Evolutionary conservation across 2,888 invertebrate genomes (phyloP).

Genomic region (Tribolium freemani): DNA sequence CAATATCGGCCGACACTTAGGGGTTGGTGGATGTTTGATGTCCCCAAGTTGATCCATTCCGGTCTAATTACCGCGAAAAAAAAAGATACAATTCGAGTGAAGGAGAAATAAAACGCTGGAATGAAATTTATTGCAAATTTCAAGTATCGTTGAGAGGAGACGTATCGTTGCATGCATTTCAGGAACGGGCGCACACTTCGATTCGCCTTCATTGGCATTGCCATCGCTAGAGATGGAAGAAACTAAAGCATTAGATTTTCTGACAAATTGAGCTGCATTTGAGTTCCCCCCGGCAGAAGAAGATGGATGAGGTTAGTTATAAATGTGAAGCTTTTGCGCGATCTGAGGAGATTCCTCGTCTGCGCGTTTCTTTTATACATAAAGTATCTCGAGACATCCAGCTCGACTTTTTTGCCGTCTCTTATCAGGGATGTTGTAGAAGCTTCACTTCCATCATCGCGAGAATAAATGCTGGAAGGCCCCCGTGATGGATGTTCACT

Average conservation of each 20-base stretch:
- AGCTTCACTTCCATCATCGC: conserved; percentile 68
- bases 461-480: conserved; percentile 56
- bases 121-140: conserved; percentile 33
- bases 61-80: conserved; percentile 25
- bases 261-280: conserved; percentile 71
- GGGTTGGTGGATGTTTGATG: conserved; percentile 27
- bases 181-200: conserved; percentile 36
- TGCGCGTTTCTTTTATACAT: conserved; percentile 68
- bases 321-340: conserved; percentile 71
- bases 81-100: conserved; percentile 18
- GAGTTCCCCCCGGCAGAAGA: conserved; percentile 67
- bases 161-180: conserved; percentile 46
- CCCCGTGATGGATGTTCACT: conserved; percentile 64
- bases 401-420: conserved; percentile 61
- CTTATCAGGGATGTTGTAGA: conserved; percentile 68
- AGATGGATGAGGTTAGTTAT: conserved; percentile 72
- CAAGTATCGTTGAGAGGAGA: conserved; percentile 29
- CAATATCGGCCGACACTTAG: conserved; percentile 53
- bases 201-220: conserved; percentile 54
- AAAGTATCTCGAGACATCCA: conserved; percentile 66
- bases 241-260: conserved; percentile 69
- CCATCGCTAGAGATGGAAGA: conserved; percentile 51
- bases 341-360: conserved; percentile 67
- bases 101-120: conserved; percentile 7
- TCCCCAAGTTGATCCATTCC: conserved; percentile 4